phyloP scores from a whole-genome alignment of 2,113 vertebrate species.

The Thalassarche chlororhynchos region DNA sequence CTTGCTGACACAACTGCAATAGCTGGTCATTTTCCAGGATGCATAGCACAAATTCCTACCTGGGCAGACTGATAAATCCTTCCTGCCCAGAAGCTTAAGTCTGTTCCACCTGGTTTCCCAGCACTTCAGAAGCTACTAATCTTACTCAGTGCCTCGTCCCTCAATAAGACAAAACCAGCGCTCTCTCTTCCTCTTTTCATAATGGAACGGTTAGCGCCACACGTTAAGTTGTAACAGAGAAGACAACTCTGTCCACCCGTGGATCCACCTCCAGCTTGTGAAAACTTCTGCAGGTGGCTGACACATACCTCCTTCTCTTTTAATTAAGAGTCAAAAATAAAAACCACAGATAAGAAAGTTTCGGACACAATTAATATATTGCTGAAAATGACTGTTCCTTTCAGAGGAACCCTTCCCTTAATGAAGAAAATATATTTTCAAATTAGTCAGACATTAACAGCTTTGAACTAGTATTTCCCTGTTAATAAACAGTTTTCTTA shows the following conservation, averaged over 20 bases:
- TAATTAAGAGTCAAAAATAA: background rate
- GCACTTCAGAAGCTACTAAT: background rate
- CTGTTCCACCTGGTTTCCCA: background rate
- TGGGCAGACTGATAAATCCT: background rate
- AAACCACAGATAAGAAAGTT: background rate
- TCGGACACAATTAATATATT: background rate
- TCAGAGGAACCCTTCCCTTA: background rate
- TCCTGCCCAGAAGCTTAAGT: background rate
- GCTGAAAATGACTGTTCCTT: background rate
- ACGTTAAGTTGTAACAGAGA: background rate
- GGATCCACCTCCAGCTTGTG: background rate
- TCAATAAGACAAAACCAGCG: background rate
- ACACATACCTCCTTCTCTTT: background rate
- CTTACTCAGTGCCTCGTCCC: background rate
- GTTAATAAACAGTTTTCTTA: background rate
- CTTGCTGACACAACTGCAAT: background rate
- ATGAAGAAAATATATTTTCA: background rate
- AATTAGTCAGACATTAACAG: background rate
- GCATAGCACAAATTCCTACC: background rate
- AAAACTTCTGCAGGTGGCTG: background rate
- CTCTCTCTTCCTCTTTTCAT: background rate
- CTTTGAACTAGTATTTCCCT: background rate
- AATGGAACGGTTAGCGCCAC: fast-evolving
- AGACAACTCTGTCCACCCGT: background rate
- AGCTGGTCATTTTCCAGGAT: background rate